Evolutionary conservation across 2,888 invertebrate species (phyloP).

Genomic region (Eupithecia inturbata): DNA sequence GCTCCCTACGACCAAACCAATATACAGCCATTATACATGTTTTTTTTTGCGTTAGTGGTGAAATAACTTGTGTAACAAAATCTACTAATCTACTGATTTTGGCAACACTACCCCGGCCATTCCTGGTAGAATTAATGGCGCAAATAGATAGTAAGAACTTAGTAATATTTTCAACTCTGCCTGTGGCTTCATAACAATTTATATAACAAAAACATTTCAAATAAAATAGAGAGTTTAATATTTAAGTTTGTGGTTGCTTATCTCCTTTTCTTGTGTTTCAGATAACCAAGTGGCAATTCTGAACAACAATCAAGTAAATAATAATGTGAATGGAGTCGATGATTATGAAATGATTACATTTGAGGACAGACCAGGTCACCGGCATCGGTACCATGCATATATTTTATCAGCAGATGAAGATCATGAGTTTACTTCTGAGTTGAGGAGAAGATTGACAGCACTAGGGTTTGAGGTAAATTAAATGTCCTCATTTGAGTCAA

Average conservation of each 20-base stretch:
- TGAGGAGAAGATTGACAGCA: constrained; percentile 85
- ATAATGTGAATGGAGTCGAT: constrained; percentile 26
- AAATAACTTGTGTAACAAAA: background rate
- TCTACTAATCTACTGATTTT: background rate
- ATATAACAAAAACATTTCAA: background rate
- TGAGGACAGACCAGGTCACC: constrained; percentile 81
- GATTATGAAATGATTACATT: constrained; percentile 64
- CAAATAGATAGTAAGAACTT: background rate
- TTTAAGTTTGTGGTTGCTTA: background rate
- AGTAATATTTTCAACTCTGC: background rate
- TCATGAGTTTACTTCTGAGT: constrained; percentile 86
- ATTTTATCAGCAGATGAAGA: constrained; percentile 91
- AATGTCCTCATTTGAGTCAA: background rate
- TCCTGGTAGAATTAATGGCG: background rate
- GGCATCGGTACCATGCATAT: constrained; percentile 90
- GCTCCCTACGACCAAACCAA: too few relatives aligned
- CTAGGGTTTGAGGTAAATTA: constrained; percentile 57
- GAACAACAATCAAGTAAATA: constrained; percentile 13
- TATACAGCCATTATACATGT: too few relatives aligned
- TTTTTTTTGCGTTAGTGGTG: too few relatives aligned
- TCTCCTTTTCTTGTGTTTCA: constrained; percentile 12
- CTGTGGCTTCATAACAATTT: too few relatives aligned
- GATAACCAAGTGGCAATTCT: constrained; percentile 26
- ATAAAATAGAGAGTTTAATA: background rate
- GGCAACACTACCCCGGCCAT: background rate